Base-by-base conservation (phyloP, 2,113 vertebrate genomes). In the Nothoprocta pentlandii region DNA sequence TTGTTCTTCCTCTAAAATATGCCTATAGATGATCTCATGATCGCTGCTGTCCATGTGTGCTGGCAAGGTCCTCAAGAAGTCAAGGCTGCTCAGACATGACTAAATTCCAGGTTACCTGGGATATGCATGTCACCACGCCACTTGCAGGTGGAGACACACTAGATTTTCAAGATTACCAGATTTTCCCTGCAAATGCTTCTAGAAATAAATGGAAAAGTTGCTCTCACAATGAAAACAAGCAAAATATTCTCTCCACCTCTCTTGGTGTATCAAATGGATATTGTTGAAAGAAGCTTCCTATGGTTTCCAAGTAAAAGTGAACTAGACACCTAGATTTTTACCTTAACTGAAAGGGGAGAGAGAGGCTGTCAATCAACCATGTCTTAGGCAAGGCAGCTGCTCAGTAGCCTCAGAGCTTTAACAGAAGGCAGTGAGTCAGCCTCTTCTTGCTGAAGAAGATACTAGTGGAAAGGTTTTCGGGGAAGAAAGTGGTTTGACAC, bases 11-110 rank as follows among this genome's bases (percentile, higher is more conserved):
- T 93, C 68, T 89, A 42, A 85, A 96, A 79, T 67, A 19, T 62
- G 73, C n/a, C 63, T 90, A 0, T 21, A 41, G 80, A 90, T 95
- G 96, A 95, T 88, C 74, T 97, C 94, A 96, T 71, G 80, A 84
- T 83, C 56, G 34, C 67, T 87, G 82, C 23, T 95, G 94, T 76
- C 89, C 93, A 44, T 34, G 62, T 91, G 74, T 88, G 85, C 85
- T 97, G 94, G 89, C 91, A 74, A 75, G 61, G 44, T 64, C 69
- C 91, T 94, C 25, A 32, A 79, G 87, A n/a, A 73, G 62, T 92
- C 44, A 73, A 81, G 80, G 63, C 71, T 19, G 22, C 77, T 93
- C 90, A 81, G 83, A 82, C 1, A 23, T 26, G 54, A 71, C 69
- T 66, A 15, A 1, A 0, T 81, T 81, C 80, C 84, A 88, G 49